Evolutionary conservation across 2,888 invertebrate species (phyloP).

Genomic region (Drosophila dives): DNA sequence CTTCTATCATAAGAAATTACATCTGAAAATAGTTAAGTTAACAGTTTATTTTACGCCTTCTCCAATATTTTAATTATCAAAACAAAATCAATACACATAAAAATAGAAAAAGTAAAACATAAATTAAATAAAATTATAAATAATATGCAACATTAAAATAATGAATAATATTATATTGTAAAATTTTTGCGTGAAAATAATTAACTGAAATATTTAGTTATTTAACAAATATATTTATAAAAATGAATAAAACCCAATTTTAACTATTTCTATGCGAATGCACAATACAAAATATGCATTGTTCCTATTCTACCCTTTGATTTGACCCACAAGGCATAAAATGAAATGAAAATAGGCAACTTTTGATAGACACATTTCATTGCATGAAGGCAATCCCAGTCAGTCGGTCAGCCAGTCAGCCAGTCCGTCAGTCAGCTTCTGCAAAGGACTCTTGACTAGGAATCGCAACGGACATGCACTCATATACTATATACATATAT

Average conservation of each 20-base stretch:
- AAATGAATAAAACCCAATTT: background rate
- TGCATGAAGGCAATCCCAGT: slow-evolving; percentile 55
- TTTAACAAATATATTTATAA: background rate
- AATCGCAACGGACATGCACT: slow-evolving; percentile 54
- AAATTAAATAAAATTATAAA: background rate
- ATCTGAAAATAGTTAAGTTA: too few relatives aligned
- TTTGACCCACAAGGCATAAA: slow-evolving; percentile 28
- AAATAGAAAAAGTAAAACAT: background rate
- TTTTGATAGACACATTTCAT: slow-evolving; percentile 79
- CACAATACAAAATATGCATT: slow-evolving; percentile 1
- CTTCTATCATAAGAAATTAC: background rate
- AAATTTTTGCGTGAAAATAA: background rate
- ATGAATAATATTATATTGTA: background rate
- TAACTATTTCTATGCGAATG: background rate
- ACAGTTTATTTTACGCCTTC: too few relatives aligned
- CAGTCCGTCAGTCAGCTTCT: slow-evolving; percentile 31
- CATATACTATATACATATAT: slow-evolving; percentile 35
- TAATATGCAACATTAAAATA: background rate
- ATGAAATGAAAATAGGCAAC: slow-evolving; percentile 51
- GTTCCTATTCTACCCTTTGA: slow-evolving; percentile 18
- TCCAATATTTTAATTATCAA: background rate
- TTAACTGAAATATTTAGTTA: background rate
- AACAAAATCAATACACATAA: background rate
- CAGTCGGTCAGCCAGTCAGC: slow-evolving; percentile 34
- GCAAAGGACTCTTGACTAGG: slow-evolving; percentile 18